Evolutionary conservation across 2,113 vertebrate genomes (phyloP).

Genomic region (Pogona vitticeps): DNA sequence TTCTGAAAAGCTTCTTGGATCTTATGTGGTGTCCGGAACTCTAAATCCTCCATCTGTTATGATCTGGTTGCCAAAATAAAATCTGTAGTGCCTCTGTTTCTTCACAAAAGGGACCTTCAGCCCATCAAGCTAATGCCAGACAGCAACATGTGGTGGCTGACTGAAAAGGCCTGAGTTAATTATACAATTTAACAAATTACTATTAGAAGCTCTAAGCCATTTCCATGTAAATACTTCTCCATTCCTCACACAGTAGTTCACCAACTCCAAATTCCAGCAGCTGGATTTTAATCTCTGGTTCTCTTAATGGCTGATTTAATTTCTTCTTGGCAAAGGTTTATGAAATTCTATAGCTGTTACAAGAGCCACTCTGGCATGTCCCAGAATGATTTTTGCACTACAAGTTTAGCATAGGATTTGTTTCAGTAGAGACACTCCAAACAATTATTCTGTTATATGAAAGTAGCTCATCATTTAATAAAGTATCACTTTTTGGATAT

Average conservation of each 20-base stretch:
- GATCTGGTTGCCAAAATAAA: constrained; percentile 37
- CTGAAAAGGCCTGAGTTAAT: constrained; percentile 10
- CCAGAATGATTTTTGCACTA: constrained; percentile 48
- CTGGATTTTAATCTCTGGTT: constrained; percentile 35
- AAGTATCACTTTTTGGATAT: constrained; percentile 30
- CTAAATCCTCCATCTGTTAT: constrained; percentile 20
- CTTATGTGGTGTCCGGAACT: constrained; percentile 31
- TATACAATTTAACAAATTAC: constrained; percentile 56
- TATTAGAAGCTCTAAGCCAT: constrained; percentile 49
- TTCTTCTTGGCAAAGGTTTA: constrained; percentile 49
- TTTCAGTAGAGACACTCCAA: constrained; percentile 27
- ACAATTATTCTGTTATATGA: constrained; percentile 41
- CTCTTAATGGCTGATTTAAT: constrained; percentile 44
- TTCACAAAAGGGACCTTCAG: constrained; percentile 49
- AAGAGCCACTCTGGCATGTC: constrained; percentile 41
- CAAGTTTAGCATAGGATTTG: constrained; percentile 40
- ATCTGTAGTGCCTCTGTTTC: constrained; percentile 7
- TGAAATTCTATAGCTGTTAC: constrained; percentile 59
- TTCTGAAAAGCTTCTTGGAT: background rate
- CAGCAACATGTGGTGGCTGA: constrained; percentile 46
- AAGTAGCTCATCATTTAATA: constrained; percentile 32
- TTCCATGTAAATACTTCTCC: constrained; percentile 46
- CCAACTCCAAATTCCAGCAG: constrained; percentile 26
- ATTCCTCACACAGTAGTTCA: constrained; percentile 19
- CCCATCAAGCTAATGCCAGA: constrained; percentile 50